A percentile compares a stretch with the other conserved stretches of the same genome.
Conservation (phyloP, 1,140 invertebrate species). For the Macrotrachela quadricornifera region DNA sequence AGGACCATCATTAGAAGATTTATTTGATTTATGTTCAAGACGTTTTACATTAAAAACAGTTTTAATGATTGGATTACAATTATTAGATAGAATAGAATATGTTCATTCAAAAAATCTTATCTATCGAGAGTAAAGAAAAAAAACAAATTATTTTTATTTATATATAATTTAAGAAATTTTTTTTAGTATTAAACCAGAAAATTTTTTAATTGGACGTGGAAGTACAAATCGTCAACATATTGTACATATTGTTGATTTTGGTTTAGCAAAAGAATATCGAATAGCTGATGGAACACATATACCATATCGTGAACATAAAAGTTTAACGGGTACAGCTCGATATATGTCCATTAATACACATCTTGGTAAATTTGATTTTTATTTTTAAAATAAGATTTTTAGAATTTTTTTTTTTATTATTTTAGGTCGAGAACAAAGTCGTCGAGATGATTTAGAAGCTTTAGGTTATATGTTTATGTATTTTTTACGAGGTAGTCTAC, state of each 20-base stretch:
- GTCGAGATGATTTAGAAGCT: conserved; percentile 93
- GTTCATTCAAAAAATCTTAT: conserved; percentile 11
- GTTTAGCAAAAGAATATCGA: conserved; percentile 7
- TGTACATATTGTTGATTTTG: conserved; percentile 9
- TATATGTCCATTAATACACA: conserved; percentile 9
- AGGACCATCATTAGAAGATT: conserved; percentile 13
- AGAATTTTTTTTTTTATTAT: neutral
- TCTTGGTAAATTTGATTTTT: neutral
- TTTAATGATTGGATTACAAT: conserved; percentile 8
- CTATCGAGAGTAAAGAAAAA: conserved; percentile 4
- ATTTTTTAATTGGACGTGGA: conserved; percentile 7
- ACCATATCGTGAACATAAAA: conserved; percentile 6
- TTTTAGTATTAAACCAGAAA: conserved; percentile 7
- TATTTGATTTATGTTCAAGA: conserved; percentile 13
- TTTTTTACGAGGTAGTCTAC: too few relatives aligned
- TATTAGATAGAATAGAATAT: conserved; percentile 10
- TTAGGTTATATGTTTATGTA: conserved; percentile 99
- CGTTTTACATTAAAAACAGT: conserved; percentile 11
- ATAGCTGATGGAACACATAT: conserved; percentile 2
- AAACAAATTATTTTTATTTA: too few relatives aligned
- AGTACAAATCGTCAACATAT: neutral
- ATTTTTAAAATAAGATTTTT: too few relatives aligned
- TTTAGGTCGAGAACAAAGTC: conserved; percentile 61
- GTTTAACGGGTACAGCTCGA: conserved; percentile 4
- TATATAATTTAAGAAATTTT: too few relatives aligned